Evolutionary conservation across 2,888 invertebrate species (phyloP), one percentile per base, ranked within the genome.

Genomic region (Pyrrhia umbra): DNA sequence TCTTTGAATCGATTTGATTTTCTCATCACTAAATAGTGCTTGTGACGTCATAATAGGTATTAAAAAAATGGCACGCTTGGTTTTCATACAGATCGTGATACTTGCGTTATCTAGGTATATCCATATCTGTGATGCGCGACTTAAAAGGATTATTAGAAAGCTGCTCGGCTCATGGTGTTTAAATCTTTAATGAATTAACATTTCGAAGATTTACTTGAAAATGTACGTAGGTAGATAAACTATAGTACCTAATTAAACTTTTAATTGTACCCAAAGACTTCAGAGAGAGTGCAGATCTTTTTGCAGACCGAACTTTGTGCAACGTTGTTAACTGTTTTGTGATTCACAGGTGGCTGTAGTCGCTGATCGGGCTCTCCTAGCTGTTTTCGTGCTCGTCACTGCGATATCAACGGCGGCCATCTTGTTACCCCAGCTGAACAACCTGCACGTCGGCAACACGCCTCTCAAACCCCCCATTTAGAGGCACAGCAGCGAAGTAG

Each of bases 331-430:
- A 57, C 5, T 30, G 6, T 8, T 27, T 16, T 27, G 2, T 37
- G 20, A 56, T 72, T 68, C 65, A 2, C 87, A 94, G 93, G 96
- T 97, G 66, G 98, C 98, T 1, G 96, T 98, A 55, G 98, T 98
- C 13, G 96, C 98, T 65, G 98, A 98, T 88, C 95, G 97, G 39
- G 96, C 97, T 3, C 95, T 98, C 0, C 95, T 98, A 15, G 97
- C 96, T 63, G 96, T 97, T 20, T 98, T 98, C 89, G 96, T 97
- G 66, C 92, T 97, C 67, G 96, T 97, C 58, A 98, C 97, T 8
- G 95, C 96, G 50, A 96, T 97, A 73, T 96, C 97, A n/a, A 97
- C 97, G 0, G 96, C 97, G 1, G 97, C 97, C 71, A 97, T 98
- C 78, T 94, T 98, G 52, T 79, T 97, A 94, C 92, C 97, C 91